A percentile compares a stretch with the other conserved stretches of the same genome.
Evolutionary conservation across 2,888 invertebrate genomes (phyloP).

Genomic region (Melanchra persicariae): DNA sequence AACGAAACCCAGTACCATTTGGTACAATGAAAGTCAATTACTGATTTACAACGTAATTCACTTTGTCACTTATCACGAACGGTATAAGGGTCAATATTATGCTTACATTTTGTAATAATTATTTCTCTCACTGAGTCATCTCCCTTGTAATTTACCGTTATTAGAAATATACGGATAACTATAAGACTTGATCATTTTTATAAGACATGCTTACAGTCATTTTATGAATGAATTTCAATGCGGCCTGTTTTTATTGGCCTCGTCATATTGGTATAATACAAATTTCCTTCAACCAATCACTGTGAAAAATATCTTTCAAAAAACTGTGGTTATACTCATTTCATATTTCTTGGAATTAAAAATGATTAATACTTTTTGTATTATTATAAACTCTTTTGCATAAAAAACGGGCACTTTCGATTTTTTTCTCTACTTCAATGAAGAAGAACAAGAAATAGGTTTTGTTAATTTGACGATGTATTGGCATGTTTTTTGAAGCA

Average conservation of each 20-base stretch:
- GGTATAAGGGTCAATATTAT: conserved; percentile 33
- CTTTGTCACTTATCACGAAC: conserved; percentile 46
- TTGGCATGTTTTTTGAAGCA: no score
- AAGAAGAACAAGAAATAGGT: no score
- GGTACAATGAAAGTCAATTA: conserved; percentile 32
- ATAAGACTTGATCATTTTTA: background rate
- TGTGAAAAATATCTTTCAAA: no score
- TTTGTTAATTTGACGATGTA: no score
- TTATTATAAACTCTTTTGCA: no score
- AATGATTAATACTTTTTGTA: no score
- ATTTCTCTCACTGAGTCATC: conserved; percentile 8
- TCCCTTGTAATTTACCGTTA: conserved; percentile 11
- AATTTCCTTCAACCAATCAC: no score
- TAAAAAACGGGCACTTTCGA: no score
- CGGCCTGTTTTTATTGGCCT: background rate
- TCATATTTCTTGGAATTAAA: no score
- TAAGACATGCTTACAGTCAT: background rate
- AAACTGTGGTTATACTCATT: no score
- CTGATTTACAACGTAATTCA: conserved; percentile 36
- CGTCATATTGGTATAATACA: background rate
- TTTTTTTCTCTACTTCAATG: no score
- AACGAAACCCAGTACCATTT: conserved; percentile 31
- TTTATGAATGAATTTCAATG: background rate
- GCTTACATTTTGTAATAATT: conserved; percentile 36
- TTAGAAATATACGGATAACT: conserved; percentile 1